Evolutionary conservation across 2,888 invertebrate genomes (phyloP).

Genomic region (Phytoseiulus persimilis): DNA sequence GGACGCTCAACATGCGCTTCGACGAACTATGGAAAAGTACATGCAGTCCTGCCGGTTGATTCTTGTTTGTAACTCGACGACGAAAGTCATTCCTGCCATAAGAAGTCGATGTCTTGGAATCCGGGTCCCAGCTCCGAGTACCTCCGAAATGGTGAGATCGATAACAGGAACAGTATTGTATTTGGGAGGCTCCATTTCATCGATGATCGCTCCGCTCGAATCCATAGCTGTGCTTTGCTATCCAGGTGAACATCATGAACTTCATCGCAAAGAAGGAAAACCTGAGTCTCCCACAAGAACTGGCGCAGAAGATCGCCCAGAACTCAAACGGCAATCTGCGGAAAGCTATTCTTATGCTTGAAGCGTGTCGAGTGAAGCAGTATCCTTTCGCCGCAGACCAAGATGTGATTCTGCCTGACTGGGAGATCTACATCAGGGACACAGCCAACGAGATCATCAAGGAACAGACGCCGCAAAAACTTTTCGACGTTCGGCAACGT

Average conservation of each 20-base stretch:
- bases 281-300: conserved; percentile 63
- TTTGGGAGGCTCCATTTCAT: background rate
- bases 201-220: conserved; percentile 41
- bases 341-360: conserved; percentile 81
- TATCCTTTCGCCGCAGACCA: conserved; percentile 69
- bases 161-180: background rate
- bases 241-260: conserved; percentile 50
- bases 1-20: conserved; percentile 94
- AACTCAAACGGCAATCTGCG: conserved; percentile 79
- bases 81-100: conserved; percentile 93
- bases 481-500: conserved; percentile 40
- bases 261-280: conserved; percentile 71
- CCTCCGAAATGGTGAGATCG: conserved; percentile 54
- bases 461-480: conserved; percentile 70
- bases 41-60: conserved; percentile 86
- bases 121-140: conserved; percentile 77
- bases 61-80: conserved; percentile 85
- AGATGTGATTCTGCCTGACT: conserved; percentile 77
- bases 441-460: conserved; percentile 75
- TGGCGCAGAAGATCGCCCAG: conserved; percentile 68
- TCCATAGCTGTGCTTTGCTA: background rate
- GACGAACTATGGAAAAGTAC: conserved; percentile 99
- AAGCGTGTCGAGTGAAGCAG: conserved; percentile 83
- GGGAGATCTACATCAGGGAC: conserved; percentile 76
- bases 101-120: conserved; percentile 85